Base-by-base conservation (phyloP, 64 coral and sea anemone species). In the Acropora yongei region DNA sequence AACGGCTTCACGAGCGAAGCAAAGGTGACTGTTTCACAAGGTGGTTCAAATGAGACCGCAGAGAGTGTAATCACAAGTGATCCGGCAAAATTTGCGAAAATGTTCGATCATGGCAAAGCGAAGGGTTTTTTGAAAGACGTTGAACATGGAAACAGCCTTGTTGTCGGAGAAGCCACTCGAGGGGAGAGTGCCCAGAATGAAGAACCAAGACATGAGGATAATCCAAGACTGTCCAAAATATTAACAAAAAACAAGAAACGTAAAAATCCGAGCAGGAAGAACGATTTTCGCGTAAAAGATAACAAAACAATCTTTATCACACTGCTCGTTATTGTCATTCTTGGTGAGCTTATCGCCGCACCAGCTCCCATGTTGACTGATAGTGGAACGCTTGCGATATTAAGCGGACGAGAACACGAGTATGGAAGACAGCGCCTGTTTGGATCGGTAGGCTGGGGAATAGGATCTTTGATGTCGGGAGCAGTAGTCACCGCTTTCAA, bases 361-460 rank as follows among this genome's bases (percentile, higher is more conserved):
- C 95, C 95, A 51, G 95, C 95, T 57, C 95, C 95, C 3, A 88
- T 97, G 89, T 57, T 97, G 46, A 87, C 92, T 9, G 95, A 97
- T 68, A 97, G 93, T 50, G 95, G 95, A 49, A 97, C 95, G 7
- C 79, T 97, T 0, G 82, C 65, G 2, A 63, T 97, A 3, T 68
- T 97, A 2, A 78, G 44, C 49, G 95, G 95, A 7, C 76, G 82
- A 3, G 95, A 97, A 11, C 95, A 97, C 20, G 83, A 94, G 13
- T 97, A 97, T 63, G 95, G 95, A 0, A 58, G 82, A 47, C 95
- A 97, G 44, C n/a, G 95, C 67, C 76, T 97, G 6, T 97, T 97
- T 72, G 95, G 95, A 0, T 97, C 95, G 6, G 66, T 97, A 61
- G 95, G 95, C 2, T 97, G 95, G 95, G 95, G 95, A 42, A 80